phyloP scores from a whole-genome alignment of 2,888 invertebrate species.

The Amorpha juglandis region DNA sequence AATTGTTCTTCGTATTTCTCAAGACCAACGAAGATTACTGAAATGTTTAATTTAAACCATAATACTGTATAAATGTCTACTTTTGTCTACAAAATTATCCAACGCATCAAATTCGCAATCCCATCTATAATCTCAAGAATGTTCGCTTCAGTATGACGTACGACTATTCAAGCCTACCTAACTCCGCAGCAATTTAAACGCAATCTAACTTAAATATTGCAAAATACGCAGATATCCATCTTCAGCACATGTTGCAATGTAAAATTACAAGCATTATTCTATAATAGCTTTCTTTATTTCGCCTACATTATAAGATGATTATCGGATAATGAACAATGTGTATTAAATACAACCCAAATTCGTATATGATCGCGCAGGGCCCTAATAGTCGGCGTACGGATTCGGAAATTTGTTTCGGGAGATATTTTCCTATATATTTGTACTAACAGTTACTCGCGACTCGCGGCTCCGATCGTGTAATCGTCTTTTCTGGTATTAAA shows the following conservation, averaged over 20 bases:
- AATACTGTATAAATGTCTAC: too few species aligned
- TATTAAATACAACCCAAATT: background rate
- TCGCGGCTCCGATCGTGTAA: too few species aligned
- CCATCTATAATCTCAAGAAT: background rate
- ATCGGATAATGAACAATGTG: constrained; percentile 39
- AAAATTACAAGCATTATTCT: constrained; percentile 50
- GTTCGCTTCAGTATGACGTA: background rate
- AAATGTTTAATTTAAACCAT: too few species aligned
- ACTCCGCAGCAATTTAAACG: constrained; percentile 41
- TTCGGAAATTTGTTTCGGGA: background rate
- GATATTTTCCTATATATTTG: background rate
- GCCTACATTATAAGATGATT: constrained; percentile 46
- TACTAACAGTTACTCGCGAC: too few species aligned
- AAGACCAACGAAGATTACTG: too few species aligned
- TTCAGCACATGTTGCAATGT: constrained; percentile 47
- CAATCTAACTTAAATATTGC: constrained; percentile 47
- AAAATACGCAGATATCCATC: constrained; percentile 42
- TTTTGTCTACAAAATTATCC: too few species aligned
- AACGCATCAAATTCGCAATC: background rate
- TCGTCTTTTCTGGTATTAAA: too few species aligned
- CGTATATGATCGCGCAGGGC: background rate
- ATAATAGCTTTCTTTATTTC: constrained; percentile 48
- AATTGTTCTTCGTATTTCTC: too few species aligned
- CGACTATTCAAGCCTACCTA: background rate
- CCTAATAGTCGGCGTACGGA: background rate